Conservation (phyloP, 1,140 invertebrate genomes). For the roundworm (Caenorhabditis elegans) region WBcel235 BX284606.5:2014501-2015000, state of each 20-base stretch:
- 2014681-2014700: neutral
- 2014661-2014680: conserved; percentile 10
- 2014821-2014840: neutral
- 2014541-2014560: neutral
- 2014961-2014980: too few relatives aligned
- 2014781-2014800: conserved; percentile 25
- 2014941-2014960: too few relatives aligned
- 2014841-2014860: conserved; percentile 1
- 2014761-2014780: conserved; percentile 1
- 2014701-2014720: too few relatives aligned
- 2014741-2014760: conserved; percentile 8
- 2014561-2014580: neutral
- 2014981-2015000: too few relatives aligned
- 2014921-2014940: too few relatives aligned
- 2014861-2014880: neutral
- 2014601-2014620: neutral
- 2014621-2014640: neutral
- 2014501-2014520: neutral
- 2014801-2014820: neutral
- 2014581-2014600: neutral
- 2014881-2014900: too few relatives aligned
- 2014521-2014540: neutral
- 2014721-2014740: neutral
- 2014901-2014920: too few relatives aligned
- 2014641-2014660: conserved; percentile 1